Percentiles rank a stretch among this genome's conserved stretches.
Conservation (phyloP, 2,888 invertebrate species). For the Conomelus anceps region DNA sequence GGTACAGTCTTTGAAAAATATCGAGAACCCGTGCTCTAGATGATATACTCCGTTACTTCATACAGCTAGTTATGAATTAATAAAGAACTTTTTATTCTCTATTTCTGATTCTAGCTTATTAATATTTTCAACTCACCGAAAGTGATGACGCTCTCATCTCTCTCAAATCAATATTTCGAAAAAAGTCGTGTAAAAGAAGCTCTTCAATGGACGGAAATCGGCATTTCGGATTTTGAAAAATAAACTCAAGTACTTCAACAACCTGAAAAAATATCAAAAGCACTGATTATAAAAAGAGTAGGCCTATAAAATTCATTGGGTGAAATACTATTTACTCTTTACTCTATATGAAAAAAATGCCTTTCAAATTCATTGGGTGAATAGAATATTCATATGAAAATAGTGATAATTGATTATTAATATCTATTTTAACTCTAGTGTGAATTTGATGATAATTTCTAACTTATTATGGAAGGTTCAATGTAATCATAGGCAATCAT, state of each 20-base stretch:
- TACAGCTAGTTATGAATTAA: too few species aligned
- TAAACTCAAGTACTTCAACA: constrained; percentile 66
- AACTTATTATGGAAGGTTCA: too few species aligned
- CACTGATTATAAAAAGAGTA: background rate
- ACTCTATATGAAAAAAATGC: too few species aligned
- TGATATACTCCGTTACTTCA: too few species aligned
- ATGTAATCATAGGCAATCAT: too few species aligned
- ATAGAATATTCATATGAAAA: background rate
- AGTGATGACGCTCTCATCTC: constrained; percentile 79
- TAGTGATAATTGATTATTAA: background rate
- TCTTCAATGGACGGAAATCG: constrained; percentile 72
- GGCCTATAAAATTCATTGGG: background rate
- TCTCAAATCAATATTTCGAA: constrained; percentile 79
- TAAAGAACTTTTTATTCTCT: too few species aligned
- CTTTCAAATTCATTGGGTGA: too few species aligned
- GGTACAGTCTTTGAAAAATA: too few species aligned
- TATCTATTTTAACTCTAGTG: too few species aligned
- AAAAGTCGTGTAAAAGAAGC: constrained; percentile 73
- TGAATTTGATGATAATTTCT: too few species aligned
- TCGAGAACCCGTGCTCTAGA: too few species aligned
- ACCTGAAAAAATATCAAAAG: constrained; percentile 49
- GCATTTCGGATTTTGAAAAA: constrained; percentile 61
- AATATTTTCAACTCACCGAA: constrained; percentile 60
- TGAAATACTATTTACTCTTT: background rate
- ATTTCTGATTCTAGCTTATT: too few species aligned